phyloP scores from a whole-genome alignment of 2,797 vertebrate genomes.

The Halcyon badia region DNA sequence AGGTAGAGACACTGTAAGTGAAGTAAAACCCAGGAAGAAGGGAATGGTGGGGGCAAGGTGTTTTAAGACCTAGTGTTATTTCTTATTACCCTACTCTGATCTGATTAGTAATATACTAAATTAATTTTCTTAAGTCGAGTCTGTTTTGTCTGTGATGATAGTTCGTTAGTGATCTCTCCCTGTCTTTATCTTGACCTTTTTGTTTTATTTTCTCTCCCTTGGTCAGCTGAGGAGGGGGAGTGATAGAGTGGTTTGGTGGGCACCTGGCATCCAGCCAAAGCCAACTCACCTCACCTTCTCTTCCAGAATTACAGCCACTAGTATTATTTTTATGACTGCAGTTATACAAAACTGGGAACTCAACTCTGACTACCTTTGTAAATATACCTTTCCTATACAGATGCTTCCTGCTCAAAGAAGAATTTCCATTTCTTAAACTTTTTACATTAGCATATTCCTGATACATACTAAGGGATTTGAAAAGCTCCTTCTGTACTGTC shows the following conservation, averaged over 20 bases:
- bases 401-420: neutral
- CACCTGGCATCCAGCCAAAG: neutral
- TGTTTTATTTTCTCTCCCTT: too few relatives aligned
- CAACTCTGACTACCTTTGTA: neutral
- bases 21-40: neutral
- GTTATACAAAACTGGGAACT: neutral
- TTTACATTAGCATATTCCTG: neutral
- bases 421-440: neutral
- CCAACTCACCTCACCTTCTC: accelerated
- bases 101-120: too few relatives aligned
- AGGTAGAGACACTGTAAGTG: neutral
- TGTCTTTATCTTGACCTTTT: too few relatives aligned
- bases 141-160: too few relatives aligned
- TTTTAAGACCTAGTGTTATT: neutral
- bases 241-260: too few relatives aligned
- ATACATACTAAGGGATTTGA: neutral
- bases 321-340: neutral
- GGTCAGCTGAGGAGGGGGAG: too few relatives aligned
- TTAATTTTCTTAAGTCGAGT: too few relatives aligned
- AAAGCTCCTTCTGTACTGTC: neutral
- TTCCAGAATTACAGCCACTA: neutral
- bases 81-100: too few relatives aligned
- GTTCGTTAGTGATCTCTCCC: too few relatives aligned
- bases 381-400: neutral
- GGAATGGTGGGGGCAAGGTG: accelerated